These are phyloP conservation scores for Laspeyria flexula DNA, from an alignment of 2,888 invertebrate species.

Conservation along the genomic window DNA sequence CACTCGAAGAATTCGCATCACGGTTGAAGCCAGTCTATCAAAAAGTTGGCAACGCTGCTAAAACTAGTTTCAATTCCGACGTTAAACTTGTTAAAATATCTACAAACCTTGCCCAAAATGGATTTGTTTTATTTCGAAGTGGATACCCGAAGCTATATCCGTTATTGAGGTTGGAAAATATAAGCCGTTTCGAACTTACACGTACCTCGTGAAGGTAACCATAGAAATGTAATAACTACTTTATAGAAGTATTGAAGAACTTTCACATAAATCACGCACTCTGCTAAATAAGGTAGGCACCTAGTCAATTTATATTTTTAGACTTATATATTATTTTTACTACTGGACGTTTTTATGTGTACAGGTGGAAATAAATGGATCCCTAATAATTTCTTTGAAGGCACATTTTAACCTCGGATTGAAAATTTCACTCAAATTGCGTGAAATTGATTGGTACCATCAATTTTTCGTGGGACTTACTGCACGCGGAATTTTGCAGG, in stretches of 20 bases:
- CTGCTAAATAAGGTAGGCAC: too few relatives aligned
- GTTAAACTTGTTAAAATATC: conserved; percentile 9
- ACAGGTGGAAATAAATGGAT: too few relatives aligned
- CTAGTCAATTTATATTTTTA: too few relatives aligned
- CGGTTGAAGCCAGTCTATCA: conserved; percentile 9
- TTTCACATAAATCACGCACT: too few relatives aligned
- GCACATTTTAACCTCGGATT: too few relatives aligned
- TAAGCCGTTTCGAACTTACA: background rate
- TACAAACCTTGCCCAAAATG: background rate
- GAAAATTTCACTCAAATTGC: too few relatives aligned
- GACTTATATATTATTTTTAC: too few relatives aligned
- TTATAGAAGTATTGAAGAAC: background rate
- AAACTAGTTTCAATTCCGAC: conserved; percentile 15
- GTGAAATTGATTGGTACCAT: too few relatives aligned
- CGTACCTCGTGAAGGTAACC: background rate
- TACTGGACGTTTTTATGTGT: too few relatives aligned
- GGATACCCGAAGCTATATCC: conserved; percentile 8
- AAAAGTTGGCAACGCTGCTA: conserved; percentile 24
- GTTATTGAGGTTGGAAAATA: conserved; percentile 4
- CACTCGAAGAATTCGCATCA: background rate
- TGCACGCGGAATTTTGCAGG: too few relatives aligned
- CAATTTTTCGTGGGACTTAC: too few relatives aligned
- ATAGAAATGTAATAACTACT: background rate
- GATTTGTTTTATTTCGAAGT: conserved; percentile 6
- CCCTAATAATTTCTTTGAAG: too few relatives aligned